Percentiles rank a stretch among this genome's conserved stretches.
Conservation (phyloP, 2,888 invertebrate genomes). For the Caenorhabditis japonica region DNA sequence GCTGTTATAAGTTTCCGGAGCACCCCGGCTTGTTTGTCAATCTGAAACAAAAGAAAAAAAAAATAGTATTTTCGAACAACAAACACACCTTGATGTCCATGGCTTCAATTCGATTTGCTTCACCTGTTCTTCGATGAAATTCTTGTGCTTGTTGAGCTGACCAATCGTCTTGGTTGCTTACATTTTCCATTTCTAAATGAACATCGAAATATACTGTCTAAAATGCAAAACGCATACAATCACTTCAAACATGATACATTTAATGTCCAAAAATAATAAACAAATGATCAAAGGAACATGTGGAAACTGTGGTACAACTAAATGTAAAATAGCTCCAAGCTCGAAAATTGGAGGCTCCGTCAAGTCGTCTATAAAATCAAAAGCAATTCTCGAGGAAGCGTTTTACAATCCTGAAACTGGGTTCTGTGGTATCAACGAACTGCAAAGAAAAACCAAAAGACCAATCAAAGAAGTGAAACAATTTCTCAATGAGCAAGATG, state of each 20-base stretch:
- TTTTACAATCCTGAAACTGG: conserved; percentile 50
- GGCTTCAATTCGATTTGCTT: too few species aligned
- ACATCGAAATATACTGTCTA: conserved; percentile 7
- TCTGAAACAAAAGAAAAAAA: too few species aligned
- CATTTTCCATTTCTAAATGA: conserved; percentile 9
- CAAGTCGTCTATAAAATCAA: conserved; percentile 6
- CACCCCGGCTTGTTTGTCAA: too few species aligned
- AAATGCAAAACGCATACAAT: conserved; percentile 15
- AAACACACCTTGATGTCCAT: too few species aligned
- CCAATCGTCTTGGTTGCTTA: too few species aligned
- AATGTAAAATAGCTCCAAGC: conserved; percentile 49
- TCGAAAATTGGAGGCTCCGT: conserved; percentile 19
- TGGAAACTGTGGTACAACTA: conserved; percentile 28
- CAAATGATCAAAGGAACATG: conserved; percentile 7
- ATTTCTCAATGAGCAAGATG: conserved; percentile 61
- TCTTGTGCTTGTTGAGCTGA: too few species aligned
- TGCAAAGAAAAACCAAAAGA: conserved; percentile 41
- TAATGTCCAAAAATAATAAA: conserved; percentile 1
- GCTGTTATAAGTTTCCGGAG: too few species aligned
- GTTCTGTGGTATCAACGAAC: conserved; percentile 53
- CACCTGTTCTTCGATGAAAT: too few species aligned
- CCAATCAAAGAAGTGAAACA: conserved; percentile 53
- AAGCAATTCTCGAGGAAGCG: conserved; percentile 29
- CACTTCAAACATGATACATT: conserved; percentile 7
- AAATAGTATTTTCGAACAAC: too few species aligned